Conservation (phyloP, 2,888 invertebrate genomes). For the Orthosia incerta region DNA sequence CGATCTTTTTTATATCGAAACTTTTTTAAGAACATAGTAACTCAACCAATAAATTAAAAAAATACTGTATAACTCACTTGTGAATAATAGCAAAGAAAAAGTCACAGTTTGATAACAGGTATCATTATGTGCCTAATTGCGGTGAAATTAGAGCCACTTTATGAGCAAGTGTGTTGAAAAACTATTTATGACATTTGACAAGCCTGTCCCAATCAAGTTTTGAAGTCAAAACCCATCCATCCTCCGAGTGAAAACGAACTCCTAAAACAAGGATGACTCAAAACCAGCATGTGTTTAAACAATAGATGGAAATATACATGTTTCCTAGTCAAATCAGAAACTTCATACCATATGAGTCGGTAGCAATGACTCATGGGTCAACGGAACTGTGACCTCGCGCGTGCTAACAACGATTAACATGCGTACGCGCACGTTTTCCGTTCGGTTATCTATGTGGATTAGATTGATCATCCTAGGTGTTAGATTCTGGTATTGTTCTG, state of each 20-base stretch:
- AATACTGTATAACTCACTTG: no score
- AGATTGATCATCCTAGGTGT: constrained; percentile 43
- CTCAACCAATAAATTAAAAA: no score
- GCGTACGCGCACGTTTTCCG: constrained; percentile 51
- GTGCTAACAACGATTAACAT: constrained; percentile 53
- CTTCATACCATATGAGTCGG: constrained; percentile 45
- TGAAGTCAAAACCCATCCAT: no score
- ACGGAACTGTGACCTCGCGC: constrained; percentile 74
- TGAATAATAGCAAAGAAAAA: no score
- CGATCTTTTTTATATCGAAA: no score
- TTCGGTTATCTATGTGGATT: constrained; percentile 58
- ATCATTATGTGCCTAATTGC: no score
- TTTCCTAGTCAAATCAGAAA: constrained; percentile 37
- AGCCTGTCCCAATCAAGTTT: no score
- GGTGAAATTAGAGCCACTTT: no score
- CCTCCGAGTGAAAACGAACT: neutral
- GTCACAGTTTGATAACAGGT: no score
- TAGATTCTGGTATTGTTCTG: constrained; percentile 39
- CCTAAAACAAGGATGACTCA: neutral
- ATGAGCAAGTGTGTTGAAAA: no score
- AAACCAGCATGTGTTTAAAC: neutral
- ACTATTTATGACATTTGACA: no score
- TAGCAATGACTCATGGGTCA: constrained; percentile 79
- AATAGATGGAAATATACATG: constrained; percentile 11
- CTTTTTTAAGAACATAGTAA: no score